Conservation (phyloP, 2,888 invertebrate genomes). For the Hydrotaea diabolus region DNA sequence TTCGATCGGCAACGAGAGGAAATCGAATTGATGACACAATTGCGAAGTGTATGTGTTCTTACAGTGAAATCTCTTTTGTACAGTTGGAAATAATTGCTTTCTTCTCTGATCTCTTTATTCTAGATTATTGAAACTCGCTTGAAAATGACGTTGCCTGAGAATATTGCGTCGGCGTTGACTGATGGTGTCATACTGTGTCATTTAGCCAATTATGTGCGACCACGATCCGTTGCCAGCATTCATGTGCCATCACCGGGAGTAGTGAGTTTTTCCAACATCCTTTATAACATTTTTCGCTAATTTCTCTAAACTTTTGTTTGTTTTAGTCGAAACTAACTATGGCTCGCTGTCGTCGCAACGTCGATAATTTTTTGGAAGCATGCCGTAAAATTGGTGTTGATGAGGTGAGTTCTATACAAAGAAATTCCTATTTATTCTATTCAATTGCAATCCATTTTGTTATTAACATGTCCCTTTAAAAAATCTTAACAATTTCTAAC, state of each 20-base stretch:
- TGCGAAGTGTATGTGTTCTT: slow-evolving; percentile 87
- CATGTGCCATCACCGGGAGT: slow-evolving; percentile 96
- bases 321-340: slow-evolving; percentile 96
- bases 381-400: slow-evolving; percentile 96
- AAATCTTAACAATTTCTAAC: slow-evolving; percentile 49
- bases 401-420: slow-evolving; percentile 81
- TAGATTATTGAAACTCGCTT: slow-evolving; percentile 94
- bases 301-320: slow-evolving; percentile 4
- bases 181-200: slow-evolving; percentile 98
- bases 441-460: slow-evolving; percentile 5
- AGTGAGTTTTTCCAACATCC: slow-evolving; percentile 83
- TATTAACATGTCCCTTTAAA: slow-evolving; percentile 40
- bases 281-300: neutral
- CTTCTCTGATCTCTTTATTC: slow-evolving; percentile 63
- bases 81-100: neutral
- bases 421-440: neutral
- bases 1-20: slow-evolving; percentile 95
- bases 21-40: slow-evolving; percentile 90
- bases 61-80: too few species aligned
- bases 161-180: slow-evolving; percentile 90
- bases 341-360: slow-evolving; percentile 95
- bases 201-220: slow-evolving; percentile 94
- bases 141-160: slow-evolving; percentile 93
- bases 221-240: slow-evolving; percentile 94
- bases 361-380: slow-evolving; percentile 97